Evolutionary conservation across 2,797 vertebrate species (phyloP), one percentile per base, ranked within the genome.

Genomic region (Chaetodon trifasciatus): DNA sequence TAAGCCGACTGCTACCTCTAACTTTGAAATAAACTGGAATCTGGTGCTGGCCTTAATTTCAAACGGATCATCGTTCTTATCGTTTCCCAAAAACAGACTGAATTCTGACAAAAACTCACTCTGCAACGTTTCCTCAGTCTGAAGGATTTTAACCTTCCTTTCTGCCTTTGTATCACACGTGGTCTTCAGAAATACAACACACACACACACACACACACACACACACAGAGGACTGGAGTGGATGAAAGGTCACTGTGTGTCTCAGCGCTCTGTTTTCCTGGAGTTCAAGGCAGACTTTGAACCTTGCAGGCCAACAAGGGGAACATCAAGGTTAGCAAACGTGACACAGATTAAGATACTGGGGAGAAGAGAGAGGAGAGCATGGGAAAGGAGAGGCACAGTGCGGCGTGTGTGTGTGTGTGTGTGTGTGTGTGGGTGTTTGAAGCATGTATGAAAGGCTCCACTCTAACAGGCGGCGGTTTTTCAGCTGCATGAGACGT

Each of bases 261-360:
- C 76, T 68, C 69, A 12, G 78, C 17, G 21, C 55, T 63, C 57
- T 76, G 76, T 77, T 80, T 89, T 86, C 73, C 74, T 70, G 76
- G 70, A 84, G 76, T 76, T 81, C 16, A 76, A 84, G 71, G 52
- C 66, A 68, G 90, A 90, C 89, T 87, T 84, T 91, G 87, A 91
- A 80, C 77, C 70, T 87, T 1, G n/a, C 32, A 13, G 70, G 67
- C 71, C 78, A 35, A 81, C 63, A n/a, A 76, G 84, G 61, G 85
- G 56, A 85, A 89, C 79, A 84, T 89, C 70, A 84, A 87, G 85
- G 86, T 85, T 67, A 47, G 79, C 58, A 19, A 85, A 83, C 2
- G 62, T 40, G 5, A 65, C 74, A 76, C 86, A 86, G 88, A 84
- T 76, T 83, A 73, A 79, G 74, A 82, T 70, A 78, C 12, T 1